Percentiles rank a stretch among this genome's conserved stretches.
Conservation (phyloP, 2,888 invertebrate genomes). For the Dasypolia templi region DNA sequence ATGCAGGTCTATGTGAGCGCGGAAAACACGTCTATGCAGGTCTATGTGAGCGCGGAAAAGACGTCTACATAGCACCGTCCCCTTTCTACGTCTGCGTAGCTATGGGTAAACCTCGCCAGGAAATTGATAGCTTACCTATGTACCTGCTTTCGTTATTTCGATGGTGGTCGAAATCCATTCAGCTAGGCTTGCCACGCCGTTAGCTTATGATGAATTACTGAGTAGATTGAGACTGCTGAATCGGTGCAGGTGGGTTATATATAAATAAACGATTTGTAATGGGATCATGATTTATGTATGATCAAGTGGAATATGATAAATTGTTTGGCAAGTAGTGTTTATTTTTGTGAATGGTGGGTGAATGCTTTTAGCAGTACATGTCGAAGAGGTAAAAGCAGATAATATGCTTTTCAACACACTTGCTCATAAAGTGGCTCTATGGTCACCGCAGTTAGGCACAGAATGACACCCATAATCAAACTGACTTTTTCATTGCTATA, state of each 20-base stretch:
- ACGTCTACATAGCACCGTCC: conserved; percentile 11
- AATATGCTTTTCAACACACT: too few relatives aligned
- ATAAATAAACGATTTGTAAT: conserved; percentile 15
- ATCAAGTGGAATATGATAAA: conserved; percentile 13
- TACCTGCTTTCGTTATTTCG: conserved; percentile 63
- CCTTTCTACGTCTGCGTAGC: conserved; percentile 50
- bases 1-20: conserved; percentile 14
- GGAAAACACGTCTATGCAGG: background rate
- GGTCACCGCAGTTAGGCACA: too few relatives aligned
- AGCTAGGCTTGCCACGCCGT: conserved; percentile 25
- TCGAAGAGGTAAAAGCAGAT: background rate
- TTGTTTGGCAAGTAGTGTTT: background rate
- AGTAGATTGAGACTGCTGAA: conserved; percentile 20
- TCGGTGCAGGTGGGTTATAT: conserved; percentile 3
- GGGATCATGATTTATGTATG: conserved; percentile 17
- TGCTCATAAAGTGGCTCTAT: too few relatives aligned
- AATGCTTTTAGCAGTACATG: background rate
- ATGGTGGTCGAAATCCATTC: conserved; percentile 47
- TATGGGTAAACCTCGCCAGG: conserved; percentile 62
- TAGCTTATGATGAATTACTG: conserved; percentile 55
- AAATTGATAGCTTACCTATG: conserved; percentile 74
- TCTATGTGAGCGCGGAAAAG: conserved; percentile 26
- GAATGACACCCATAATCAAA: too few relatives aligned
- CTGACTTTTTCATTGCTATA: too few relatives aligned
- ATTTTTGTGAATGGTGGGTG: background rate